phyloP scores from a whole-genome alignment of 2,888 invertebrate genomes.

The Copidosoma aretas region DNA sequence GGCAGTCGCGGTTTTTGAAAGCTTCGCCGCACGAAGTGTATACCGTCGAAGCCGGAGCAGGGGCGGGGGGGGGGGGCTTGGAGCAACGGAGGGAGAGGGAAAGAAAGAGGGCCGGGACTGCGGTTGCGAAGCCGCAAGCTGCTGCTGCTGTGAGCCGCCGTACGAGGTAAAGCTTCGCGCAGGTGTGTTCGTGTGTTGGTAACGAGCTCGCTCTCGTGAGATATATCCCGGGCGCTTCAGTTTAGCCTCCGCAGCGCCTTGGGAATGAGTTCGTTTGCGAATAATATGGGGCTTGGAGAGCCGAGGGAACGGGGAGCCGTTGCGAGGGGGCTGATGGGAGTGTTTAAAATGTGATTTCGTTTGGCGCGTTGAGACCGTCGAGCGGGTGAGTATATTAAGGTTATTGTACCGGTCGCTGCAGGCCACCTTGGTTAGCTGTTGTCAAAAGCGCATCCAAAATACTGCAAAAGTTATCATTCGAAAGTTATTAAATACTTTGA shows the following conservation, averaged over 20 bases:
- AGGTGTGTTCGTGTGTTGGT: slow-evolving; percentile 18
- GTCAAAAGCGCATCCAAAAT: too few relatives aligned
- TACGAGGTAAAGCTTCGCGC: slow-evolving; percentile 22
- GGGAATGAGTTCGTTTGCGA: slow-evolving; percentile 58
- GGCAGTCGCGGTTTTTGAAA: slow-evolving; percentile 57
- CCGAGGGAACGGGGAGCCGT: too few relatives aligned
- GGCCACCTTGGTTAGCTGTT: too few relatives aligned
- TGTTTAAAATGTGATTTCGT: too few relatives aligned
- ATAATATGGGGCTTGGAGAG: slow-evolving; percentile 46
- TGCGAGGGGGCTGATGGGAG: too few relatives aligned
- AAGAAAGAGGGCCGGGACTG: slow-evolving; percentile 49
- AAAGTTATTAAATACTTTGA: too few relatives aligned
- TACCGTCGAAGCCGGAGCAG: slow-evolving; percentile 17
- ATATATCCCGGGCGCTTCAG: slow-evolving; percentile 57
- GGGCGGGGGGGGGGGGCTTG: slow-evolving; percentile 6
- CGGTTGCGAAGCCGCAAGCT: slow-evolving; percentile 60
- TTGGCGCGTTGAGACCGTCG: too few relatives aligned
- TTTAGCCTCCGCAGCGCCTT: slow-evolving; percentile 50
- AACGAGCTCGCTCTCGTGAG: slow-evolving; percentile 60
- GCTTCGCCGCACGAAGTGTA: slow-evolving; percentile 50
- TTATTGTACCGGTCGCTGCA: too few relatives aligned
- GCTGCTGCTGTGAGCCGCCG: slow-evolving; percentile 53
- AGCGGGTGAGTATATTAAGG: too few relatives aligned
- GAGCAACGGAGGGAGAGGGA: slow-evolving; percentile 28
- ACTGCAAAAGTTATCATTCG: too few relatives aligned